A percentile compares a stretch with the other conserved stretches of the same genome.
These are phyloP conservation scores for Yponomeuta plumbellus DNA, from an alignment of 2,888 invertebrate genomes.

Conservation along the genomic window DNA sequence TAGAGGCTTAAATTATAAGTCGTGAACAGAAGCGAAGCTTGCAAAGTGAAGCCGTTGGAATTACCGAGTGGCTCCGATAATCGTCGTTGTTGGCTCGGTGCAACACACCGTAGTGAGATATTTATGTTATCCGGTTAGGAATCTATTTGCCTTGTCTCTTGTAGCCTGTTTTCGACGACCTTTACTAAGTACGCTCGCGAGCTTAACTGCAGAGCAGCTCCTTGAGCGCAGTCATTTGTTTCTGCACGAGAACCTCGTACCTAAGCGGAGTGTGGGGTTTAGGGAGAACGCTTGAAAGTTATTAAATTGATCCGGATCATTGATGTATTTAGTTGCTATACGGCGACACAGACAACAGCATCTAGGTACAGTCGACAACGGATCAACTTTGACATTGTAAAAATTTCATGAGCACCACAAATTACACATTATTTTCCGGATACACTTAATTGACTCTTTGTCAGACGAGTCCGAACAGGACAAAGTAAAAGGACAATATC, in stretches of 20 bases:
- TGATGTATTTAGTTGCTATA: too few relatives aligned
- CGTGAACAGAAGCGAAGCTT: conserved; percentile 10
- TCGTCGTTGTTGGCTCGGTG: background rate
- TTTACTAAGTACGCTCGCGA: background rate
- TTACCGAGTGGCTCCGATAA: background rate
- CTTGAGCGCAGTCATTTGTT: background rate
- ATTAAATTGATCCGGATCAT: too few relatives aligned
- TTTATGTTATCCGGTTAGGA: background rate
- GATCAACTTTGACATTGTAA: too few relatives aligned
- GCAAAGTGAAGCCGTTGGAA: conserved; percentile 1
- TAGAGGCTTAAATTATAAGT: background rate
- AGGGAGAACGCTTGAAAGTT: background rate
- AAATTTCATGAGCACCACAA: too few relatives aligned
- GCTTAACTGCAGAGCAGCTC: background rate
- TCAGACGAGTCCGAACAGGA: too few relatives aligned
- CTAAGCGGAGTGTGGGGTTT: background rate
- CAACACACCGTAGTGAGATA: background rate
- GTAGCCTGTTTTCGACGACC: background rate
- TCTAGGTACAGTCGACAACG: too few relatives aligned
- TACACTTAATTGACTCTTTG: too few relatives aligned
- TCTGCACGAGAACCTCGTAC: background rate
- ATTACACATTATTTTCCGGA: too few relatives aligned
- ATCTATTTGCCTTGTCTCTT: conserved; percentile 1
- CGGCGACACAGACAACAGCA: too few relatives aligned
- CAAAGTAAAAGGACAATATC: too few relatives aligned